Percentiles rank a stretch among this genome's conserved stretches.
phyloP scores from a whole-genome alignment of 53 echinoderm and acorn worm genomes.

The Henricia sp. region DNA sequence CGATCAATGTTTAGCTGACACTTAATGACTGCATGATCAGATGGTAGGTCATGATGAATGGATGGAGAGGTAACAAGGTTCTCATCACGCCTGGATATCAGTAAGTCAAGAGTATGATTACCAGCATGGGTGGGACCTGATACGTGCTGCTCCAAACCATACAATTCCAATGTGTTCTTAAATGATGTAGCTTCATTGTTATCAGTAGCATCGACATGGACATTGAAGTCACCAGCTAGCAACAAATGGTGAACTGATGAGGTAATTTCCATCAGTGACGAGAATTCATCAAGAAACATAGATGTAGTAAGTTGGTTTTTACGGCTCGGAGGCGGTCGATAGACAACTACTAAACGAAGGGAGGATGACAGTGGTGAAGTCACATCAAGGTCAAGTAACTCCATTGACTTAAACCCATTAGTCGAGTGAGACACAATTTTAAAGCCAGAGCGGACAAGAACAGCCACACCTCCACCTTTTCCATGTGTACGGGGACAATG shows the following conservation, averaged over 20 bases:
- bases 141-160: constrained; percentile 42
- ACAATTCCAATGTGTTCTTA: constrained; percentile 22
- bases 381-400: constrained; percentile 38
- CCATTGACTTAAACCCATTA: constrained; percentile 10
- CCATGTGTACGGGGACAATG: constrained; percentile 29
- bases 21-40: constrained; percentile 51
- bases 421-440: constrained; percentile 1
- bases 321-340: constrained; percentile 46
- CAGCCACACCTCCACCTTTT: constrained; percentile 39
- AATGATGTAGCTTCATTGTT: constrained; percentile 14
- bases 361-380: constrained; percentile 29
- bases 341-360: constrained; percentile 45
- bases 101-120: constrained; percentile 33
- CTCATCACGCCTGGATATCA: constrained; percentile 5
- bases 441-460: constrained; percentile 36
- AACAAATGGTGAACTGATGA: constrained; percentile 24
- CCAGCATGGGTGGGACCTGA: constrained; percentile 8
- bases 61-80: not conserved
- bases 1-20: constrained; percentile 1
- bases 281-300: constrained; percentile 47
- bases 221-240: constrained; percentile 50
- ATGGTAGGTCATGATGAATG: constrained; percentile 31
- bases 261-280: not conserved
- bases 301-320: constrained; percentile 33
- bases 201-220: constrained; percentile 33